These are phyloP conservation scores for Adelosebastes latens DNA, from an alignment of 2,797 vertebrate species.

Conservation along the genomic window DNA sequence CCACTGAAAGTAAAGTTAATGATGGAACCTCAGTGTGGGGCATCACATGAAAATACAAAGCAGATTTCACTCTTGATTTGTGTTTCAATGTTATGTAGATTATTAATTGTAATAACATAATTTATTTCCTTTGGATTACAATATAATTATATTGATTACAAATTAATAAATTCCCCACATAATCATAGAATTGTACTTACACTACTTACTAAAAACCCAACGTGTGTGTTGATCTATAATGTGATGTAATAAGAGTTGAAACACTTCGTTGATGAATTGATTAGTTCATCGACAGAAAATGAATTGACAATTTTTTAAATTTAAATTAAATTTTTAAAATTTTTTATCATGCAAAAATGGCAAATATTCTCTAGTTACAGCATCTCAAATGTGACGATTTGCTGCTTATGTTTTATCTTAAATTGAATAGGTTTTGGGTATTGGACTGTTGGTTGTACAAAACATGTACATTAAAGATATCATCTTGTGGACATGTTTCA, in stretches of 20 bases:
- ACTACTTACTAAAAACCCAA: not conserved
- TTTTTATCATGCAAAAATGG: not conserved
- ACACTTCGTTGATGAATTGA: not conserved
- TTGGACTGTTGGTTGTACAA: not conserved
- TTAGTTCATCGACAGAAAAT: not conserved
- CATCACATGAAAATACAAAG: not conserved
- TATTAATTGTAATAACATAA: not conserved
- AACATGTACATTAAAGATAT: not conserved
- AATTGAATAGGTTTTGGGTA: not conserved
- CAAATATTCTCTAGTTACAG: not conserved
- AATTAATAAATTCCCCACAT: not conserved
- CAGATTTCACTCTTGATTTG: not conserved
- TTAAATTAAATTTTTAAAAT: not conserved
- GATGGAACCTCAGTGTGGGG: not conserved
- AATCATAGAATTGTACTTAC: not conserved
- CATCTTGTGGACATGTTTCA: not conserved
- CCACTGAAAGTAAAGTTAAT: conserved; percentile 36
- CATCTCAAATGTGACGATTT: not conserved
- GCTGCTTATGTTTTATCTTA: not conserved
- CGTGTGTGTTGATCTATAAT: not conserved
- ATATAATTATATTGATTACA: not conserved
- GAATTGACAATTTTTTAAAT: fast-evolving
- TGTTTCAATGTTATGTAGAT: not conserved
- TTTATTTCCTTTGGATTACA: not conserved
- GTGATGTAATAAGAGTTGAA: not conserved